These are phyloP conservation scores for Phyllotis vaccarum DNA, from an alignment of 2,797 vertebrate species.

Conservation along the genomic window DNA sequence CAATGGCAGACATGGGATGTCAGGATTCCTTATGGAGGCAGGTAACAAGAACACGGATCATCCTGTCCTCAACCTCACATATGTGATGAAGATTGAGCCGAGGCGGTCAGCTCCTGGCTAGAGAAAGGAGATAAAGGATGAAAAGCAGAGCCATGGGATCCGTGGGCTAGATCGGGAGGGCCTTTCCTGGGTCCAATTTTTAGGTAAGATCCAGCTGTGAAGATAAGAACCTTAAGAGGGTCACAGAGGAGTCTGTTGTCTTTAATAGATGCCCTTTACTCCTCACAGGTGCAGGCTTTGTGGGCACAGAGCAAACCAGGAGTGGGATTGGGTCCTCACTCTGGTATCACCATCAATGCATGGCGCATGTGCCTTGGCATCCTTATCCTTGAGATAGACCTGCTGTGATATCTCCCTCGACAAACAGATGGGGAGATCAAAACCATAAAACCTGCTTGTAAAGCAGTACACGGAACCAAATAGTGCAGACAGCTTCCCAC, in stretches of 20 bases:
- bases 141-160: fast-evolving
- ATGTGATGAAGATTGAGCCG: background rate
- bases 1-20: fast-evolving
- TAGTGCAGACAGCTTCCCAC: background rate
- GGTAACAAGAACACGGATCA: fast-evolving
- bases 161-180: background rate
- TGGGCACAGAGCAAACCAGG: fast-evolving
- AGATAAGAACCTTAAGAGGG: background rate
- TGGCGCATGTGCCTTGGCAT: background rate
- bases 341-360: fast-evolving
- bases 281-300: too few species aligned
- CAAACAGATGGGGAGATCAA: background rate
- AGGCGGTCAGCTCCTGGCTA: fast-evolving
- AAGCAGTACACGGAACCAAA: background rate
- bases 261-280: fast-evolving
- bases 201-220: background rate
- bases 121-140: fast-evolving
- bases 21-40: fast-evolving
- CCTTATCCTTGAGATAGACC: background rate
- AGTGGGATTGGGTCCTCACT: background rate
- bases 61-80: fast-evolving
- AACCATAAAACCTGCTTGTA: background rate
- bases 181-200: background rate
- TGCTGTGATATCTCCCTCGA: background rate
- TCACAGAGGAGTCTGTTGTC: fast-evolving